Conservation (phyloP, 2,113 vertebrate species). For the Nestor notabilis region DNA sequence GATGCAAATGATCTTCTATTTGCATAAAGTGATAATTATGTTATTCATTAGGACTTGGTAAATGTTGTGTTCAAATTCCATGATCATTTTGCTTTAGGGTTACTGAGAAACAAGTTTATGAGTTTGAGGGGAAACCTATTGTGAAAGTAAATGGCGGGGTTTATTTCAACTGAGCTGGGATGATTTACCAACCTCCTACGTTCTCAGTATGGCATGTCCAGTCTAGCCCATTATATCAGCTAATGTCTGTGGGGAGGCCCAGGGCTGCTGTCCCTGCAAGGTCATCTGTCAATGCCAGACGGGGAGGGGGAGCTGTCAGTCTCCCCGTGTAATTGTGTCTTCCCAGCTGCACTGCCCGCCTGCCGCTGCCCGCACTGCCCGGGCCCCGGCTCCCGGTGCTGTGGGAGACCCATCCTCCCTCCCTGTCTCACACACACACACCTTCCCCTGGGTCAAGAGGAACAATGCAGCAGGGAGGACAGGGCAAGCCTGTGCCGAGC, state of each 20-base stretch:
- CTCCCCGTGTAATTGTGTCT: slow-evolving; percentile 25
- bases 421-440: slow-evolving; percentile 1
- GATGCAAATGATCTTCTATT: slow-evolving; percentile 58
- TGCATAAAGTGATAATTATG: slow-evolving; percentile 74
- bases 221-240: slow-evolving; percentile 52
- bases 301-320: slow-evolving; percentile 62
- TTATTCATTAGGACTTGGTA: slow-evolving; percentile 73
- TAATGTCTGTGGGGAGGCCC: slow-evolving; percentile 47
- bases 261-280: slow-evolving; percentile 62
- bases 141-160: slow-evolving; percentile 17
- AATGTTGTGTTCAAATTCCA: slow-evolving; percentile 70
- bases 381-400: neutral
- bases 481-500: slow-evolving; percentile 68
- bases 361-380: neutral
- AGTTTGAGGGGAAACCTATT: slow-evolving; percentile 56
- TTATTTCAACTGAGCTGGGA: neutral
- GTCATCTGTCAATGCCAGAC: slow-evolving; percentile 71
- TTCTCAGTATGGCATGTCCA: slow-evolving; percentile 35
- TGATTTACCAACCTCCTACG: slow-evolving; percentile 34
- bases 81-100: slow-evolving; percentile 66
- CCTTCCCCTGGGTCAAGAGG: slow-evolving; percentile 83
- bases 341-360: slow-evolving; percentile 12
- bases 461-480: slow-evolving; percentile 88
- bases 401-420: slow-evolving; percentile 70
- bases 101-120: slow-evolving; percentile 45